Percentiles rank a stretch among this genome's conserved stretches.
These are phyloP conservation scores for Malacoraja senta DNA, from an alignment of 2,797 vertebrate species.

Conservation along the genomic window DNA sequence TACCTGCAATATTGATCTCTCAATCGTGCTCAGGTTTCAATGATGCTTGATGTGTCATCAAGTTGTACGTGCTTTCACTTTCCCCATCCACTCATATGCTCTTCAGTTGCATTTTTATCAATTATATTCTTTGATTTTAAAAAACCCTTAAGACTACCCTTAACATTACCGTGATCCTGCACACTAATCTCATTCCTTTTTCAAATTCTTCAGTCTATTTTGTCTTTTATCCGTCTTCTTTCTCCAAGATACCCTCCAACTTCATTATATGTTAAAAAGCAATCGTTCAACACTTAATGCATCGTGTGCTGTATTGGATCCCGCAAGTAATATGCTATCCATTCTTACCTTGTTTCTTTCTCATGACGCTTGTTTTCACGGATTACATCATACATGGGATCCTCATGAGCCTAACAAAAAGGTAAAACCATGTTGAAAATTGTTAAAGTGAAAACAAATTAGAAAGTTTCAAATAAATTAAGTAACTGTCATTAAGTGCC, in stretches of 20 bases:
- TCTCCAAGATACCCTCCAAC: background rate
- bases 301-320: background rate
- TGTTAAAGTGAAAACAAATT: background rate
- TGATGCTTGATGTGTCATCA: background rate
- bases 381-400: conserved; percentile 94
- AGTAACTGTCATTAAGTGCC: background rate
- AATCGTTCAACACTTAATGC: background rate
- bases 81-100: background rate
- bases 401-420: conserved; percentile 79
- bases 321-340: background rate
- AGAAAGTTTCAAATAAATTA: background rate
- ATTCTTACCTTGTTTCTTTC: conserved; percentile 80
- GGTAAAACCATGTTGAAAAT: conserved; percentile 21
- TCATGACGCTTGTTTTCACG: conserved; percentile 87
- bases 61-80: background rate
- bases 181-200: background rate
- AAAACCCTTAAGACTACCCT: background rate
- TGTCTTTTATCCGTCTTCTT: background rate
- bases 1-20: background rate
- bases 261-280: too few relatives aligned
- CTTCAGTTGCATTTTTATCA: background rate
- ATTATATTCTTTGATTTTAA: background rate
- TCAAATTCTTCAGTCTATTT: background rate
- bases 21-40: background rate
- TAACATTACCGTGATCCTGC: background rate